Percentiles rank a stretch among this genome's conserved stretches.
Conservation (phyloP, 1,140 invertebrate species). For the Drosophila subobscura region DNA sequence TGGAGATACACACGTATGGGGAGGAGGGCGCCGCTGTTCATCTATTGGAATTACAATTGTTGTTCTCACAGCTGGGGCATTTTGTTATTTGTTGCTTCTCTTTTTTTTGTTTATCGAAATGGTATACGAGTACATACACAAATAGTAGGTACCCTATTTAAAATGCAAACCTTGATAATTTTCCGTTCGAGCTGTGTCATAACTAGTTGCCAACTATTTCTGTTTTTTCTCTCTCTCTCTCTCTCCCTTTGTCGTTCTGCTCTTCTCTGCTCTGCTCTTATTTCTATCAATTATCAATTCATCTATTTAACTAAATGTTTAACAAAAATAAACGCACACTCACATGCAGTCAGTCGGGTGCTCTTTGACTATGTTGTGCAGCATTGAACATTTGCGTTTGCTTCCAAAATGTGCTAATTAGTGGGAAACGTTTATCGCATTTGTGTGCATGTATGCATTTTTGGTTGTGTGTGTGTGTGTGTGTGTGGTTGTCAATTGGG, state of each 20-base stretch:
- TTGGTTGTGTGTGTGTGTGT: constrained; percentile 9
- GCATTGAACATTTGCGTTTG: constrained; percentile 46
- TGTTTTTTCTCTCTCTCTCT: constrained; percentile 16
- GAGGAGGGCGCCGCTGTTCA: no score
- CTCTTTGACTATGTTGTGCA: constrained; percentile 20
- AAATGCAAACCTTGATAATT: background rate
- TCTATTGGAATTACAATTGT: no score
- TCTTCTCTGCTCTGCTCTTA: constrained; percentile 12
- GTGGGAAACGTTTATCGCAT: constrained; percentile 68
- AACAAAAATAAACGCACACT: constrained; percentile 30
- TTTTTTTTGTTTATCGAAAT: no score
- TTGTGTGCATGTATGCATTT: background rate
- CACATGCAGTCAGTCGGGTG: constrained; percentile 7
- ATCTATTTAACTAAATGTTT: constrained; percentile 46
- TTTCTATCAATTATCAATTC: constrained; percentile 42
- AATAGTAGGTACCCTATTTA: no score
- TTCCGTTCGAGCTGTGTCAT: constrained; percentile 1
- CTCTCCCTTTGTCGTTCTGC: background rate
- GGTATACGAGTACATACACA: no score
- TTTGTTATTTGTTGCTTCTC: no score
- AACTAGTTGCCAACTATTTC: constrained; percentile 8
- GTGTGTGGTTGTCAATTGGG: constrained; percentile 46
- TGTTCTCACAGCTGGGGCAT: no score
- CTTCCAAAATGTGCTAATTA: constrained; percentile 68
- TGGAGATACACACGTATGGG: no score